A percentile compares a stretch with the other conserved stretches of the same genome.
Conservation (phyloP, 2,797 vertebrate genomes). For the Eulemur mongoz region DNA sequence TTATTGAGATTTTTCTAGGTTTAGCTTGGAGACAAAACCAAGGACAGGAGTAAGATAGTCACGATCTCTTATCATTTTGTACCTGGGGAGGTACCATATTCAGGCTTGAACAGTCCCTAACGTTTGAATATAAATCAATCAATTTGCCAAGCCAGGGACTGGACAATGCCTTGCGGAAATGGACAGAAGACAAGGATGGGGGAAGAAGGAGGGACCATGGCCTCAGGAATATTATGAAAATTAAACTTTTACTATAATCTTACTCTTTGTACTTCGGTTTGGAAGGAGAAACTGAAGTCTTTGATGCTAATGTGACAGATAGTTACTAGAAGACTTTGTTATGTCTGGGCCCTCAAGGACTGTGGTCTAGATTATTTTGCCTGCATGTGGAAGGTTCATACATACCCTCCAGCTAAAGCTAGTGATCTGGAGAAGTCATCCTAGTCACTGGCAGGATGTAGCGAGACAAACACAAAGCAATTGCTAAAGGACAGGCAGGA, state of each 20-base stretch:
- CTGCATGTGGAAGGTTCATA: not conserved
- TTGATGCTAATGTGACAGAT: not conserved
- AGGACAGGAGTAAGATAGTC: not conserved
- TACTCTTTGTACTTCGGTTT: not conserved
- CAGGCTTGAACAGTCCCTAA: not conserved
- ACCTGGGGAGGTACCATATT: not conserved
- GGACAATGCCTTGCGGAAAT: not conserved
- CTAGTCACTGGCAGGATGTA: not conserved
- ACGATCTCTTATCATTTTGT: not conserved
- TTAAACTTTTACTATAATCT: not conserved
- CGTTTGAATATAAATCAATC: not conserved
- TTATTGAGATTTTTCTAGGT: not conserved
- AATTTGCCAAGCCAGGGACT: not conserved
- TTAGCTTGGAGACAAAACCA: not conserved
- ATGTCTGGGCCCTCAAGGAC: too few relatives aligned
- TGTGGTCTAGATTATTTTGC: not conserved
- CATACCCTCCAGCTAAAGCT: not conserved
- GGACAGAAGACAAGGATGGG: not conserved
- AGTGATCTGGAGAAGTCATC: not conserved
- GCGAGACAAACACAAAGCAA: not conserved
- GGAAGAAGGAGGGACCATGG: not conserved
- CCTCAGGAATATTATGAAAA: not conserved
- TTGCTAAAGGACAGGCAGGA: not conserved
- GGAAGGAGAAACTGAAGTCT: constrained; percentile 1
- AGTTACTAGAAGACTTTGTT: not conserved